Evolutionary conservation across 2,888 invertebrate genomes (phyloP), one percentile per base, ranked within the genome.

Genomic region (Cheilosia vernalis): DNA sequence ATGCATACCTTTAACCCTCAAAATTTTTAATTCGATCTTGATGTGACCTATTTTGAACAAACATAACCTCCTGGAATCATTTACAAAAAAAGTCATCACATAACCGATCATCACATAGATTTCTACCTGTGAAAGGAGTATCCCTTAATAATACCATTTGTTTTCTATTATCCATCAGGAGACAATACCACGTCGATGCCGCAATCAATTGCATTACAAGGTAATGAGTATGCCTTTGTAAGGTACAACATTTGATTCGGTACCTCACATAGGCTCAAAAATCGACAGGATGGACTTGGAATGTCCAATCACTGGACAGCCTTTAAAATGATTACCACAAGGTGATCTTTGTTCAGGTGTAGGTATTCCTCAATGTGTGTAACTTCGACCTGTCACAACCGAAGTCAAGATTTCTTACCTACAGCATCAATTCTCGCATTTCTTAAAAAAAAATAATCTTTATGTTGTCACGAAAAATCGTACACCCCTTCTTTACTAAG

Each of bases 151-250:
- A 74, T 44, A 58, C 27, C 49, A 47, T 37, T 6, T 51, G 21
- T 58, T 84, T 66, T 73, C 24, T 79, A 40, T 84, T 42, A 74
- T 66, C 61, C 9, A 76, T 60, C 27, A 84, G 84, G 84, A 84
- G 42, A 17, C 73, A 42, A 40, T 76, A 24, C 84, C 80, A n/a
- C 58, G 84, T 21, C 64, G 84, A 53, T 66, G 80, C 47, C 64
- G 33, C 33, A 80, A 84, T 61, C 84, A 84, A 44, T 55, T 84
- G 24, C 74, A 80, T 49, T 76, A 80, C 66, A 74, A 61, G 64
- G 64, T 80, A 76, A 80, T 49, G 27, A 49, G 60, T 76, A 47
- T 47, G 30, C 33, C 42, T 47, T 47, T 33, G 33, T 64, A 56
- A 44, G 58, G 53, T 55, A 21, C 24, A 15, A 15, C 30, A 24